These are phyloP conservation scores for Onychostruthus taczanowskii DNA, from an alignment of 2,113 vertebrate genomes.

Conservation along the genomic window DNA sequence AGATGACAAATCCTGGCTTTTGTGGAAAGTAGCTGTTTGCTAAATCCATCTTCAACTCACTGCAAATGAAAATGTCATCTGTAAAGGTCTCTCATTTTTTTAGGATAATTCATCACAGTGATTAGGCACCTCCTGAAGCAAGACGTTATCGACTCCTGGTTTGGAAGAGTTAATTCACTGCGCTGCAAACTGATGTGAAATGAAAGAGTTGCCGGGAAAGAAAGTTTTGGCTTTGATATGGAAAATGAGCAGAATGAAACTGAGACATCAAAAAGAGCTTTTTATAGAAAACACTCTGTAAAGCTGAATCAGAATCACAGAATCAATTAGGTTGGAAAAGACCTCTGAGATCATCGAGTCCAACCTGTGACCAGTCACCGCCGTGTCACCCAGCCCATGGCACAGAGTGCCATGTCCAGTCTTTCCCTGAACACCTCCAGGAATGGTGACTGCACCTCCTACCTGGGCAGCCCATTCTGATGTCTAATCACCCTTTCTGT, in stretches of 20 bases:
- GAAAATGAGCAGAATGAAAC: constrained; percentile 47
- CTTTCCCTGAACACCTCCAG: neutral
- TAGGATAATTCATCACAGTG: constrained; percentile 48
- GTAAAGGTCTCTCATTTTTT: constrained; percentile 56
- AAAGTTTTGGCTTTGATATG: constrained; percentile 42
- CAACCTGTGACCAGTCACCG: neutral
- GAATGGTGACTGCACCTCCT: neutral
- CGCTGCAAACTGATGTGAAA: constrained; percentile 26
- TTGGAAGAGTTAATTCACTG: constrained; percentile 52
- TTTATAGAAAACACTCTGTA: constrained; percentile 9
- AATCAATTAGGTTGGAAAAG: neutral
- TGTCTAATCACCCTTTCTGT: neutral
- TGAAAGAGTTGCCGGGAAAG: neutral
- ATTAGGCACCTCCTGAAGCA: constrained; percentile 51
- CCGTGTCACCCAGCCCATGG: rapidly evolving
- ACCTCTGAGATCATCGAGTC: neutral
- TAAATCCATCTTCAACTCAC: constrained; percentile 28
- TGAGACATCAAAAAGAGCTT: constrained; percentile 40
- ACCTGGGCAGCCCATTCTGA: neutral
- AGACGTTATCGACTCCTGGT: neutral
- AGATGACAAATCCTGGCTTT: constrained; percentile 19
- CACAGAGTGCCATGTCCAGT: rapidly evolving
- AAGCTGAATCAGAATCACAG: neutral
- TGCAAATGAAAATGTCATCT: constrained; percentile 56
- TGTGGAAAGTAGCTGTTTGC: constrained; percentile 28